Evolutionary conservation across 2,113 vertebrate species (phyloP), one percentile per base, ranked within the genome.

Genomic region (Pandion haliaetus): DNA sequence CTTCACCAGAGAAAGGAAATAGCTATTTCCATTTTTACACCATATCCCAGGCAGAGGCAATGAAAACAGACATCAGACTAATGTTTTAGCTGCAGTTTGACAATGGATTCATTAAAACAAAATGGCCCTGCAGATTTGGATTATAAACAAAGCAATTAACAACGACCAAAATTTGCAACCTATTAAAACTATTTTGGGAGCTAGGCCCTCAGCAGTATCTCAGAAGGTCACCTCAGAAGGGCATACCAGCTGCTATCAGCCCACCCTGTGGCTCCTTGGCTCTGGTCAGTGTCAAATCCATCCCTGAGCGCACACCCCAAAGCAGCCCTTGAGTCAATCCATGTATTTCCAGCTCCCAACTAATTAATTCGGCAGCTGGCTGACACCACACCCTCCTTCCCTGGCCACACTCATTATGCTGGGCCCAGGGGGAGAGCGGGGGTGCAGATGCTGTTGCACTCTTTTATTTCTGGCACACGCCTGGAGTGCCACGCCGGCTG

Each of bases 61-160:
- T 2, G 4, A 71, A 86, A 93, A 20, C 3, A 4, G 24, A 45
- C 36, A 36, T 63, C 77, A 82, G 38, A 54, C 6, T 71, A 74
- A 84, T 11, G 14, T 72, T 84, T 91, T 52, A 84, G 67, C 57
- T 87, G 61, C 77, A 2, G 2, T 67, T 90, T 67, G 61, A 84
- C 86, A 82, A 69, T 1, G 2, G 57, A 50, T 71, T 90, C 83
- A 91, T 84, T 91, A 93, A 79, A 97, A 79, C 11, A 89, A 85
- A 95, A 86, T 0, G 1, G 79, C 87, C 57, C 73, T 10, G 16
- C 32, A 88, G 87, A 90, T 89, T 36, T 85, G 31, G 34, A 93
- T 91, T 57, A 90, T 91, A 97, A 96, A 93, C 77, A 87, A 96
- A 93, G 73, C 65, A 91, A 94, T 93, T 95, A 95, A 82, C 44